A percentile compares a stretch with the other conserved stretches of the same genome.
Evolutionary conservation across 2,797 vertebrate genomes (phyloP).

Genomic region (Carapus acus): DNA sequence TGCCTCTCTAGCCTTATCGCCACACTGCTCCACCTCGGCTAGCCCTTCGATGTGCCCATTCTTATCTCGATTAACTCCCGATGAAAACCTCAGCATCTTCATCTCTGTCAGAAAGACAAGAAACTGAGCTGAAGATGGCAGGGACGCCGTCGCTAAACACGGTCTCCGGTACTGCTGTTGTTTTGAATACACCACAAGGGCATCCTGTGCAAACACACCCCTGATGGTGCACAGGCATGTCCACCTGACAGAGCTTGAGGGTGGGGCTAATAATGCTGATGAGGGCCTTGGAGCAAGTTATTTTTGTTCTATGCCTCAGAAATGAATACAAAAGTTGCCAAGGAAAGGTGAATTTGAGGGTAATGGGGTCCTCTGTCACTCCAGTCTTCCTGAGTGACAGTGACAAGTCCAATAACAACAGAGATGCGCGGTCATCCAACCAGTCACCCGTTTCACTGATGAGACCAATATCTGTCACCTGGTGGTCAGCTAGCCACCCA

Average conservation of each 20-base stretch:
- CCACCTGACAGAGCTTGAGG: background rate
- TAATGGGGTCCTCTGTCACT: constrained; percentile 66
- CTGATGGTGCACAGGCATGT: background rate
- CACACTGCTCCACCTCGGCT: too few relatives aligned
- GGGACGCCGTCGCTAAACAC: too few relatives aligned
- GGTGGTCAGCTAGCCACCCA: constrained; percentile 47
- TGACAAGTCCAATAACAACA: constrained; percentile 64
- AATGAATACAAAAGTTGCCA: constrained; percentile 39
- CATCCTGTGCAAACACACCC: constrained; percentile 10
- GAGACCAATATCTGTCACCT: constrained; percentile 54
- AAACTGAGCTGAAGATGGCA: too few relatives aligned
- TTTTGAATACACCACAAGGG: background rate
- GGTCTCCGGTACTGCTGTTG: constrained; percentile 33
- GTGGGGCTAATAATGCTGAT: constrained; percentile 33
- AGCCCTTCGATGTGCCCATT: too few relatives aligned
- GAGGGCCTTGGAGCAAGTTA: constrained; percentile 25
- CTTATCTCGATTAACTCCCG: too few relatives aligned
- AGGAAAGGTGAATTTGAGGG: constrained; percentile 53
- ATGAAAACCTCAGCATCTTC: too few relatives aligned
- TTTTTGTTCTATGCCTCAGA: constrained; percentile 5
- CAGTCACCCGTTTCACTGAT: constrained; percentile 57
- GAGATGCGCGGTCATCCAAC: constrained; percentile 57
- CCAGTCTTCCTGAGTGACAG: constrained; percentile 63
- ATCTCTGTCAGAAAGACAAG: too few relatives aligned
- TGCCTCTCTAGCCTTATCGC: too few relatives aligned